phyloP scores from a whole-genome alignment of 1,140 invertebrate genomes.

The Colletes latitarsis region DNA sequence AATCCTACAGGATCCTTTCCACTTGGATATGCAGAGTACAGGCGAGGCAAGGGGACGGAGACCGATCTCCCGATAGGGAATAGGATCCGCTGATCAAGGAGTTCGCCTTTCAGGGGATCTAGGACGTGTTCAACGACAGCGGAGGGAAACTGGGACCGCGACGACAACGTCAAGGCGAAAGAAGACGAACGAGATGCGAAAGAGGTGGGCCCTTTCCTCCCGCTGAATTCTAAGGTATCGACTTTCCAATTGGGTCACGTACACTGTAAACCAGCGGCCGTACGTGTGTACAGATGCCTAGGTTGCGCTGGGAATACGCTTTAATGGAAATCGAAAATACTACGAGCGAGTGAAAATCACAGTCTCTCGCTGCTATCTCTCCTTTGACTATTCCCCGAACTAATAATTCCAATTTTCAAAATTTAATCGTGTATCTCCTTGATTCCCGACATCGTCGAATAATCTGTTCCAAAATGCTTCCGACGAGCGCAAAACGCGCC shows the following conservation, averaged over 20 bases:
- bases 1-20: neutral
- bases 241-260: slow-evolving; percentile 65
- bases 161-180: slow-evolving; percentile 15
- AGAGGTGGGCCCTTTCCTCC: slow-evolving; percentile 18
- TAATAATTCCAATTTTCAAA: neutral
- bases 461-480: too few species aligned
- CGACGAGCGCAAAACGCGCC: too few species aligned
- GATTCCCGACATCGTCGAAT: neutral
- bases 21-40: neutral
- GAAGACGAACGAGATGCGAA: slow-evolving; percentile 38
- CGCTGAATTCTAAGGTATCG: slow-evolving; percentile 60
- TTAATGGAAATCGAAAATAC: slow-evolving; percentile 54
- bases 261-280: slow-evolving; percentile 15
- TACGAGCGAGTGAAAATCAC: slow-evolving; percentile 39
- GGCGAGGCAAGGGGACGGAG: neutral
- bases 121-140: slow-evolving; percentile 39
- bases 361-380: neutral
- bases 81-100: slow-evolving; percentile 37
- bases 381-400: neutral
- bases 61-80: slow-evolving; percentile 12
- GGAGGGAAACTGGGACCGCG: neutral
- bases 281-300: neutral
- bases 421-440: neutral
- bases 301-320: slow-evolving; percentile 20
- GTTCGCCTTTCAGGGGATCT: slow-evolving; percentile 24